A percentile compares a stretch with the other conserved stretches of the same genome.
Conservation (phyloP, 53 echinoderm and acorn worm genomes). For the Apostichopus leukothele region DNA sequence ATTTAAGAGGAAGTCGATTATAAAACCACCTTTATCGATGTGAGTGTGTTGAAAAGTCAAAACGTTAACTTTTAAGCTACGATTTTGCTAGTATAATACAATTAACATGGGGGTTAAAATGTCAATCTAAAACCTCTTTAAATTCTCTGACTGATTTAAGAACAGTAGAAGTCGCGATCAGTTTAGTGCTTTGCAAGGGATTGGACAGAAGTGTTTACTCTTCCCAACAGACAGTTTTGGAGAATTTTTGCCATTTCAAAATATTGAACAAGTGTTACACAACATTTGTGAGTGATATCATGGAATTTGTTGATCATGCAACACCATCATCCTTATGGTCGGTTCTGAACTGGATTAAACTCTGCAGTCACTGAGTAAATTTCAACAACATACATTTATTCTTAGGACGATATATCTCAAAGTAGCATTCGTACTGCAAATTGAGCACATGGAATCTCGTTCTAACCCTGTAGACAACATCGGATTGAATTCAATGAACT, state of each 20-base stretch:
- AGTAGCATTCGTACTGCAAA: not conserved
- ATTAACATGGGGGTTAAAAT: constrained; percentile 13
- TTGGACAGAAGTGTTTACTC: constrained; percentile 28
- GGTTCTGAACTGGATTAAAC: no score
- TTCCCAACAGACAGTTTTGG: constrained; percentile 1
- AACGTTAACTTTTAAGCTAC: not conserved
- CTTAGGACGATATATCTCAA: not conserved
- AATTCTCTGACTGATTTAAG: constrained; percentile 13
- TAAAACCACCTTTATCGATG: not conserved
- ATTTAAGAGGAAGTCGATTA: not conserved
- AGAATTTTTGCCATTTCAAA: constrained; percentile 10
- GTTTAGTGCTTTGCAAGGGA: not conserved
- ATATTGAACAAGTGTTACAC: not conserved
- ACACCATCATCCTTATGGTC: no score
- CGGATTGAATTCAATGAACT: no score
- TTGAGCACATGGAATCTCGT: no score
- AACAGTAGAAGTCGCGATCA: constrained; percentile 13
- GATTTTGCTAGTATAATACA: constrained; percentile 13
- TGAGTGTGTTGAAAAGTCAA: not conserved
- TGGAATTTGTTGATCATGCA: no score
- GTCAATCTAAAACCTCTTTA: not conserved
- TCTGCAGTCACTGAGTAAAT: no score
- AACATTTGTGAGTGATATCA: not conserved
- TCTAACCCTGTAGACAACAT: no score
- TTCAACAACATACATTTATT: not conserved